A percentile compares a stretch with the other conserved stretches of the same genome.
phyloP scores from a whole-genome alignment of 2,888 invertebrate species.

The Cerceris ruficornis region DNA sequence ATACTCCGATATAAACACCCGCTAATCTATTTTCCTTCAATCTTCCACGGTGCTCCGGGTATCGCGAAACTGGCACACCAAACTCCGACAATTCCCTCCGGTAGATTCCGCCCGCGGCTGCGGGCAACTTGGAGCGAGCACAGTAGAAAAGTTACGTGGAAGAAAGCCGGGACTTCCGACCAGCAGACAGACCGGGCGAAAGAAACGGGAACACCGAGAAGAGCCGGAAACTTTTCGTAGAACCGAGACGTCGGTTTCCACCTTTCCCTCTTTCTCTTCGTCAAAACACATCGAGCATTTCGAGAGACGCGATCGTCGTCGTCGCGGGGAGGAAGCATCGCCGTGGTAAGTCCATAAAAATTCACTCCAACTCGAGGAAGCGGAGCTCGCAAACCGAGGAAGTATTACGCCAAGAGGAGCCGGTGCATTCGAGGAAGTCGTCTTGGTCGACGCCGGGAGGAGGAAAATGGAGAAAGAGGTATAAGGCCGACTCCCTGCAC shows the following conservation, averaged over 20 bases:
- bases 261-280: too few species aligned
- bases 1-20: too few species aligned
- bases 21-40: too few species aligned
- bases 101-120: constrained; percentile 31
- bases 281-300: too few species aligned
- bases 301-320: too few species aligned
- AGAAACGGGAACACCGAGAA: background rate
- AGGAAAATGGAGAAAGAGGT: constrained; percentile 24
- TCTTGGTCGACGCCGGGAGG: constrained; percentile 27
- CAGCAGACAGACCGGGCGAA: background rate
- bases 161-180: constrained; percentile 21
- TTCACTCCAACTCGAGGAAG: background rate
- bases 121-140: constrained; percentile 10
- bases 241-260: background rate
- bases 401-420: background rate
- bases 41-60: too few species aligned
- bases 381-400: background rate
- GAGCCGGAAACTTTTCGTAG: background rate
- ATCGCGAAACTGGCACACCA: background rate
- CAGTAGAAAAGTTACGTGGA: constrained; percentile 29
- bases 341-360: background rate
- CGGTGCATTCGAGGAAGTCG: constrained; percentile 39
- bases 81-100: constrained; percentile 35
- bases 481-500: background rate
- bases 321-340: background rate